Conservation (phyloP, 2,113 vertebrate genomes). For the Eublepharis macularius region DNA sequence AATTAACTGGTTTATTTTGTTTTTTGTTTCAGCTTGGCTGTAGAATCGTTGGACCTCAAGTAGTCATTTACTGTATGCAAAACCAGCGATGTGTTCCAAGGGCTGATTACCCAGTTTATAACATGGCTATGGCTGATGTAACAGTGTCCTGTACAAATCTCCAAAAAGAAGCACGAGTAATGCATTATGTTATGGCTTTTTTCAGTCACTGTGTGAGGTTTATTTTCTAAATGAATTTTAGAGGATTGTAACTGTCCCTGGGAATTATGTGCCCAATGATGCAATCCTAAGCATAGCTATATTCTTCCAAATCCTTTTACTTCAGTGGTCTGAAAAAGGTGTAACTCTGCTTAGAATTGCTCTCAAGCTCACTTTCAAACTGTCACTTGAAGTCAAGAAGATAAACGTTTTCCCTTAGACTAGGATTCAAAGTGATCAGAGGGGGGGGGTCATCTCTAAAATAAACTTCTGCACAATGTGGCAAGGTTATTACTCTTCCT, state of each 20-base stretch:
- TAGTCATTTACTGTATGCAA: conserved; percentile 91
- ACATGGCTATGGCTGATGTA: conserved; percentile 93
- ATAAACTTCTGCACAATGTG: background rate
- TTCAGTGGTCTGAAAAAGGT: no score
- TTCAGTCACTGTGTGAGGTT: background rate
- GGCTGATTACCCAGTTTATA: conserved; percentile 91
- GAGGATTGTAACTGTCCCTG: background rate
- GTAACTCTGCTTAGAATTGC: no score
- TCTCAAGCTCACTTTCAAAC: background rate
- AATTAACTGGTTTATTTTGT: background rate
- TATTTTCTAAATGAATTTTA: background rate
- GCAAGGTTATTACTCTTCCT: background rate
- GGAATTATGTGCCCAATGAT: background rate
- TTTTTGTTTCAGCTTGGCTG: conserved; percentile 84
- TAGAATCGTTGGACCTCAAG: conserved; percentile 92
- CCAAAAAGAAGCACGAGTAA: conserved; percentile 89
- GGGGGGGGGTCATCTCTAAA: background rate
- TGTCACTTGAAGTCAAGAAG: background rate
- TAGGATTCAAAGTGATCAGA: background rate
- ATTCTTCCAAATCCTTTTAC: no score
- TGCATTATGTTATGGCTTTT: background rate
- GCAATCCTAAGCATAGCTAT: no score
- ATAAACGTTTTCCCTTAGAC: background rate
- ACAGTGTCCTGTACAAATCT: conserved; percentile 92
- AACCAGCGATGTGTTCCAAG: conserved; percentile 89